Percentiles rank a stretch among this genome's conserved stretches.
Conservation (phyloP, 1,140 invertebrate genomes). For the Lordiphosa stackelbergi region DNA sequence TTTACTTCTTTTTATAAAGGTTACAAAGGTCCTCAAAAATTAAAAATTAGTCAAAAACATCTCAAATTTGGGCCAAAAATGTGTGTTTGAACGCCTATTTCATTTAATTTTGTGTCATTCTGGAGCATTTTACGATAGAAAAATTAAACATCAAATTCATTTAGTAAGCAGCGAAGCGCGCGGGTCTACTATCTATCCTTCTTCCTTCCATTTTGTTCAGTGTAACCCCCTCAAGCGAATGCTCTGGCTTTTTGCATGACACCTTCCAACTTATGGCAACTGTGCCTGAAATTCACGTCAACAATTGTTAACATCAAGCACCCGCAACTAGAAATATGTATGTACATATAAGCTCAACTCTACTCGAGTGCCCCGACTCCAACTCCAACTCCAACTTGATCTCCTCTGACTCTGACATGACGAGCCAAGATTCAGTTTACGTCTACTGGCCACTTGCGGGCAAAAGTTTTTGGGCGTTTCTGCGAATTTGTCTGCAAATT, state of each 20-base stretch:
- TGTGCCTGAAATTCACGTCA: constrained; percentile 45
- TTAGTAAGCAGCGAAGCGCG: no score
- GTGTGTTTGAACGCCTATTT: no score
- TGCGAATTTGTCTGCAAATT: constrained; percentile 30
- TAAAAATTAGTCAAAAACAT: no score
- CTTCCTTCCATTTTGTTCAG: neutral
- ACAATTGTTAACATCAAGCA: constrained; percentile 57
- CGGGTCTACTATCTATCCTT: no score
- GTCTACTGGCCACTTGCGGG: constrained; percentile 31
- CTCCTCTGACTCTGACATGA: constrained; percentile 24
- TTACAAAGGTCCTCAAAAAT: no score
- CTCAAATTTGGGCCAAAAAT: no score
- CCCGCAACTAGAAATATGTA: constrained; percentile 60
- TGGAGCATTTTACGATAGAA: no score
- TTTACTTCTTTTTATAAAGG: no score
- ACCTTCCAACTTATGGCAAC: constrained; percentile 36
- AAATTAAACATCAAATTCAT: no score
- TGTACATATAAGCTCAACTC: constrained; percentile 20
- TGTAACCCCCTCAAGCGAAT: constrained; percentile 20
- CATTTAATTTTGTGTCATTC: no score
- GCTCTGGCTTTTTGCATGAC: constrained; percentile 31
- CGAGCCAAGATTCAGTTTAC: constrained; percentile 46
- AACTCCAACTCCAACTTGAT: constrained; percentile 9
- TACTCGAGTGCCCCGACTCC: constrained; percentile 14
- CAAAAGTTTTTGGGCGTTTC: constrained; percentile 32